A percentile compares a stretch with the other conserved stretches of the same genome.
These are phyloP conservation scores for Litoditis marina DNA, from an alignment of 2,888 invertebrate species.

Conservation along the genomic window DNA sequence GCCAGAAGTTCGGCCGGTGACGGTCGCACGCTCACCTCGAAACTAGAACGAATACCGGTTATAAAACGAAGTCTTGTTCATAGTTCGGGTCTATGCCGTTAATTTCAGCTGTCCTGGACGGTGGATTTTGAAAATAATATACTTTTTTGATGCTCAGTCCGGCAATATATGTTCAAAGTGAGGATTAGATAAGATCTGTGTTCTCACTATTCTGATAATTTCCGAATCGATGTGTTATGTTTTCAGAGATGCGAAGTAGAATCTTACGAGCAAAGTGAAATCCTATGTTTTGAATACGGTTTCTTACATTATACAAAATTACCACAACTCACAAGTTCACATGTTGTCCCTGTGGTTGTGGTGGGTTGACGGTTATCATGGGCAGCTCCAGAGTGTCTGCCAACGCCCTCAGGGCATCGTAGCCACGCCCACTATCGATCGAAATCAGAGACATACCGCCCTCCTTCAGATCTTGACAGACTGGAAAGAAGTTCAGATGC, in stretches of 20 bases:
- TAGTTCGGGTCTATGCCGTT: too few species aligned
- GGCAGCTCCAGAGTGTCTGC: constrained; percentile 46
- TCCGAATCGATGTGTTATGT: too few species aligned
- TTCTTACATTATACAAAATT: not conserved
- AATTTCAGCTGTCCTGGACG: too few species aligned
- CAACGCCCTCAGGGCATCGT: constrained; percentile 39
- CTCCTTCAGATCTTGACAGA: constrained; percentile 56
- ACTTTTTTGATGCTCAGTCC: too few species aligned
- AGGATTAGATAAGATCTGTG: too few species aligned
- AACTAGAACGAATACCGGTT: constrained; percentile 38
- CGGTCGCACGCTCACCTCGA: constrained; percentile 75
- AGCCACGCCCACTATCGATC: constrained; percentile 46
- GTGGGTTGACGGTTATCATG: constrained; percentile 30
- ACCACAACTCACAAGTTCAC: constrained; percentile 18
- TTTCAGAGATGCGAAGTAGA: too few species aligned
- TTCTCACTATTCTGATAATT: too few species aligned
- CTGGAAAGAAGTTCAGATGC: constrained; percentile 31
- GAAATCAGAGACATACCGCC: constrained; percentile 59
- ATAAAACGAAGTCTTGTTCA: too few species aligned
- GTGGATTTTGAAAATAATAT: too few species aligned
- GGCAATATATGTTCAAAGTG: too few species aligned
- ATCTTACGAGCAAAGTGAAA: not conserved
- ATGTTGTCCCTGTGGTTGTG: constrained; percentile 23
- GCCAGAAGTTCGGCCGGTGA: constrained; percentile 92
- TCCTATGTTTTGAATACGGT: not conserved